Percentiles rank a stretch among this genome's conserved stretches.
Evolutionary conservation across 2,888 invertebrate species (phyloP).

Genomic region (Stenodema calcarata): DNA sequence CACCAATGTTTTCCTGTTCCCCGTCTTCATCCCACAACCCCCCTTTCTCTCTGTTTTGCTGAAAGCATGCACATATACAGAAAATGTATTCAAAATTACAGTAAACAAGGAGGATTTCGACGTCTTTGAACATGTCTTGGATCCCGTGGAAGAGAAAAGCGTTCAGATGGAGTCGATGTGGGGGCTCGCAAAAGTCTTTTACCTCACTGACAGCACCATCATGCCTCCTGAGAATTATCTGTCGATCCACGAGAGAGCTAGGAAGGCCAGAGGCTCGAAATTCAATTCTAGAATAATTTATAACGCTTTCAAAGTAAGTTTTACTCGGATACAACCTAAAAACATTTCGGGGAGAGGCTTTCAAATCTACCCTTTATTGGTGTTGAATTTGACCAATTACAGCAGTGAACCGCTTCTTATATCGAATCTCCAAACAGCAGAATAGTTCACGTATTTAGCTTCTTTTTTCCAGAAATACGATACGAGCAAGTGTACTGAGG

Average conservation of each 20-base stretch:
- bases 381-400: too few species aligned
- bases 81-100: not conserved
- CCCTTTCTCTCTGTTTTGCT: too few species aligned
- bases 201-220: conserved; percentile 77
- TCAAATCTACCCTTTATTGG: too few species aligned
- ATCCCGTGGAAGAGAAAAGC: conserved; percentile 76
- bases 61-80: too few species aligned
- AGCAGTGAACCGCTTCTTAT: too few species aligned
- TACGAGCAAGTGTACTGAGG: conserved; percentile 63
- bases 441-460: too few species aligned
- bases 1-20: too few species aligned
- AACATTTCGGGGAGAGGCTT: too few species aligned
- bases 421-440: too few species aligned
- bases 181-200: conserved; percentile 85
- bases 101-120: conserved; percentile 64
- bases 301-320: conserved; percentile 67
- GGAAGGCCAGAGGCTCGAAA: conserved; percentile 75
- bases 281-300: conserved; percentile 76
- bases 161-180: conserved; percentile 81
- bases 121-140: conserved; percentile 73
- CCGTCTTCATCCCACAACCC: too few species aligned
- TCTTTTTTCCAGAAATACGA: conserved; percentile 60
- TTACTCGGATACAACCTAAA: too few species aligned
- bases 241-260: conserved; percentile 80
- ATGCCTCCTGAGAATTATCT: conserved; percentile 82